phyloP scores from a whole-genome alignment of 1,140 invertebrate genomes.

The Tetraneura akinire region DNA sequence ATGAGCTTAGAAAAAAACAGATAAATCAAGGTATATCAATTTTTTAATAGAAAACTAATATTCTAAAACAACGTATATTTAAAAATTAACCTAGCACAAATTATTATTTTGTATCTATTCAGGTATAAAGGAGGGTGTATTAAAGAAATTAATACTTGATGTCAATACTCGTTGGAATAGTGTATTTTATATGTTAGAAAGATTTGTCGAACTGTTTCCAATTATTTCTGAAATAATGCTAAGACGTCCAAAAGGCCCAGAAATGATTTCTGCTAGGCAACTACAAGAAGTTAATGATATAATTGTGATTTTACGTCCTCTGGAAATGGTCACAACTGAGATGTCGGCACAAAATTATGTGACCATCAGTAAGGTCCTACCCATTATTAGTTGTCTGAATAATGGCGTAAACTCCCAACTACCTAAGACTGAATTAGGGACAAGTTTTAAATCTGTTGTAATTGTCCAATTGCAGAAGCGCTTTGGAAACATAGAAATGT shows the following conservation, averaged over 20 bases:
- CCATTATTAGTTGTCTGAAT: slow-evolving; percentile 58
- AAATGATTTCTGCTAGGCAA: neutral
- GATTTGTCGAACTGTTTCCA: slow-evolving; percentile 57
- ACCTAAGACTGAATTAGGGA: slow-evolving; percentile 51
- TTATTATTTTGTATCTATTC: neutral
- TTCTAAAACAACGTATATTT: neutral
- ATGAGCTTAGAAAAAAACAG: slow-evolving; percentile 21
- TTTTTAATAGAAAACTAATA: slow-evolving; percentile 13
- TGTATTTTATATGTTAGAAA: slow-evolving; percentile 58
- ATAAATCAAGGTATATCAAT: slow-evolving; percentile 19
- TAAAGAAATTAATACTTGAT: slow-evolving; percentile 57
- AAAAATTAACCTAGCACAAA: neutral
- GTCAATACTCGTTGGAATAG: slow-evolving; percentile 58
- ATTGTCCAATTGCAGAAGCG: slow-evolving; percentile 1
- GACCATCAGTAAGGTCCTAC: slow-evolving; percentile 59
- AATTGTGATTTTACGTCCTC: slow-evolving; percentile 56
- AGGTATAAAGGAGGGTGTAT: slow-evolving; percentile 43
- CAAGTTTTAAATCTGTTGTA: slow-evolving; percentile 50
- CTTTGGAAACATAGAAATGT: slow-evolving; percentile 10
- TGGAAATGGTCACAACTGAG: slow-evolving; percentile 59
- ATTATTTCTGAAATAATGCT: slow-evolving; percentile 57
- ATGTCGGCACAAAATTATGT: slow-evolving; percentile 59
- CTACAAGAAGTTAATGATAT: slow-evolving; percentile 3
- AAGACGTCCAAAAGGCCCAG: slow-evolving; percentile 54
- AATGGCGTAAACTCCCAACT: slow-evolving; percentile 56